Base-by-base conservation (phyloP, 2,888 invertebrate species). In the Coenonympha glycerion region DNA sequence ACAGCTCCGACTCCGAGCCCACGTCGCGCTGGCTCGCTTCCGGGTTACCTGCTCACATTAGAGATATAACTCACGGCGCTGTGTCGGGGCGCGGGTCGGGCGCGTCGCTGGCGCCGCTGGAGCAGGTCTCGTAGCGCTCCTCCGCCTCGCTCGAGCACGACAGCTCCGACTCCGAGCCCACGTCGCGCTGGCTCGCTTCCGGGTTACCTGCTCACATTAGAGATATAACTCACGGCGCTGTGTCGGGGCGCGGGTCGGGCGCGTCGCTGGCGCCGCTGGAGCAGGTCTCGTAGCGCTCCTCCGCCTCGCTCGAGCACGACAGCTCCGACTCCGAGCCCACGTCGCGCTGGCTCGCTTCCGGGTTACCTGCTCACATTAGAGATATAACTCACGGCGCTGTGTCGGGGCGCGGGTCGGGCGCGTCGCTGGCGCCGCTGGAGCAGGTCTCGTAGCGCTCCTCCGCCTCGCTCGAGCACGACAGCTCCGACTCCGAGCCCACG, bases 361-460 rank as follows among this genome's bases (percentile, higher is more conserved):
- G 16, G n/a, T 45, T 45, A 21, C 42, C 42, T 42, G n/a, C n/a
- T n/a, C n/a, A n/a, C n/a, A n/a, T n/a, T n/a, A n/a, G n/a, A n/a
- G n/a, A n/a, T n/a, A n/a, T n/a, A n/a, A 63, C 70, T 66, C 28
- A 76, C 76, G 59, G 59, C 6, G 48, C 22, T 9, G 22, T 53
- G 6, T 73, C 73, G 0, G 57, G 62, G 22, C 66, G 59, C 0
- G 71, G 55, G 26, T 79, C 76, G 3, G 79, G 73, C 6, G 69
- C 73, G 51, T 86, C 86, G 54, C 85, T 85, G 28, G 79, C 84
- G 3, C 87, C 87, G 44, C 87, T 87, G 16, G 98, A 98, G 71
- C 97, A 98, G 0, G 98, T 98, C 79, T 97, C 97, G 78, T 97
- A 98, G 45, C 94, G 92, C 37, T 93, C 96, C 61, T 93, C 93